Base-by-base conservation (phyloP, 2,797 vertebrate genomes). In the Gobio occitaniae region DNA sequence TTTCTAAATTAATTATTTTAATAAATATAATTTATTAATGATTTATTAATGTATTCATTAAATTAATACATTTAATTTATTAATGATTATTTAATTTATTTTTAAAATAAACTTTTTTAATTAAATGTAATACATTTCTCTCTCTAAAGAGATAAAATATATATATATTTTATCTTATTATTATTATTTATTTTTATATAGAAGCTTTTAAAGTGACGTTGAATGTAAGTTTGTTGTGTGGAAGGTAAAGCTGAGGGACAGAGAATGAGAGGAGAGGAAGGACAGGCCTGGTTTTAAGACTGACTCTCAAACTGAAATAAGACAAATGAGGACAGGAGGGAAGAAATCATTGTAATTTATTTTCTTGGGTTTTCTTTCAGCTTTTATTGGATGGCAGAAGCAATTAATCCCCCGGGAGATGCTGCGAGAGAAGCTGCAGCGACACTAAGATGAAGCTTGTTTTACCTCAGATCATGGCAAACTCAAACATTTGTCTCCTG, bases 401-500 rank as follows among this genome's bases (percentile, higher is more conserved):
- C 88, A 89, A 91, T 91, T 88, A 90, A 90, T 92, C 91, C 88
- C 70, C 82, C 56, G 78, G 82, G 86, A 89, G 87, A 80, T 56
- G 84, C 65, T 82, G 80, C 77, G 82, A 75, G 86, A 84, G 85
- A 86, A 83, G 80, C 78, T 85, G 83, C 87, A 81, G 82, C 52
- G 81, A 85, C 86, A 89, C 86, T 86, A 89, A 92, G 92, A 92
- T 41, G 84, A 89, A 87, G 84, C 88, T 88, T 90, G 90, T 85
- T 94, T 90, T 91, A 87, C 91, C 88, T 90, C 89, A 87, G 89
- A 93, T 94, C 90, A 90, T 59, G 79, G 88, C 93, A 94, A 95
- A 93, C 89, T 89, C 91, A 93, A 91, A 92, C 92, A 94, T 95
- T 94, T 93, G 90, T 94, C 92, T 94, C 88, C 88, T 66, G 50